These are phyloP conservation scores for Pemphredon lugubris DNA, from an alignment of 2,888 invertebrate species.

Conservation along the genomic window DNA sequence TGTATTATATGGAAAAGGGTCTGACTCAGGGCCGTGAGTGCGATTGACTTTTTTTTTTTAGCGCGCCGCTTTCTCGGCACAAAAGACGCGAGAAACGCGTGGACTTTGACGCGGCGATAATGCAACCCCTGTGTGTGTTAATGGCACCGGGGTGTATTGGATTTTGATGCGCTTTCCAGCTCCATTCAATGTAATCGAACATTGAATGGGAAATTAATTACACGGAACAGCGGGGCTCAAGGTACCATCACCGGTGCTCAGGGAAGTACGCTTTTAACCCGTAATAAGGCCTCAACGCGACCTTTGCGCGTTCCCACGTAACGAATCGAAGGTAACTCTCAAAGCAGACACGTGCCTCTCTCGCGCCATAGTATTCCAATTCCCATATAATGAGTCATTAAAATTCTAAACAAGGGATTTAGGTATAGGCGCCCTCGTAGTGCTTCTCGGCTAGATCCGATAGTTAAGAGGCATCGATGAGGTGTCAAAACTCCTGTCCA, in stretches of 20 bases:
- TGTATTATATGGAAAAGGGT: not conserved
- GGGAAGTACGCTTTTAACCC: conserved; percentile 18
- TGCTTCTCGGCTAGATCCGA: no score
- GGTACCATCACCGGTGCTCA: not conserved
- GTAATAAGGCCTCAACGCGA: not conserved
- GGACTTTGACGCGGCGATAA: conserved; percentile 13
- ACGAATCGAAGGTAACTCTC: conserved; percentile 9
- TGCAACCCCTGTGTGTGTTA: conserved; percentile 18
- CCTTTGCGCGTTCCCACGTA: not conserved
- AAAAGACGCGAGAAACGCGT: not conserved
- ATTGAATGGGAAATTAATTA: conserved; percentile 57
- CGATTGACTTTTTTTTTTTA: conserved; percentile 5
- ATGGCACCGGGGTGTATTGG: conserved; percentile 49
- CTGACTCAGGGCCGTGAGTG: not conserved
- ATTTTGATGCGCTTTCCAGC: conserved; percentile 52
- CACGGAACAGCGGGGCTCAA: conserved; percentile 18
- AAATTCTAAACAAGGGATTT: no score
- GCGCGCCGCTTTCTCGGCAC: not conserved
- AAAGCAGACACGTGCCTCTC: conserved; percentile 11
- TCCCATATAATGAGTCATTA: no score
- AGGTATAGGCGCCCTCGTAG: no score
- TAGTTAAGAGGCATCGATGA: no score
- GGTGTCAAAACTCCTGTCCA: no score
- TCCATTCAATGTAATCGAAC: conserved; percentile 43
- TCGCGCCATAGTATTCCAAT: not conserved